Evolutionary conservation across 1,140 invertebrate genomes (phyloP), one percentile per base, ranked within the genome.

Genomic region (Lepidurus packardi): DNA sequence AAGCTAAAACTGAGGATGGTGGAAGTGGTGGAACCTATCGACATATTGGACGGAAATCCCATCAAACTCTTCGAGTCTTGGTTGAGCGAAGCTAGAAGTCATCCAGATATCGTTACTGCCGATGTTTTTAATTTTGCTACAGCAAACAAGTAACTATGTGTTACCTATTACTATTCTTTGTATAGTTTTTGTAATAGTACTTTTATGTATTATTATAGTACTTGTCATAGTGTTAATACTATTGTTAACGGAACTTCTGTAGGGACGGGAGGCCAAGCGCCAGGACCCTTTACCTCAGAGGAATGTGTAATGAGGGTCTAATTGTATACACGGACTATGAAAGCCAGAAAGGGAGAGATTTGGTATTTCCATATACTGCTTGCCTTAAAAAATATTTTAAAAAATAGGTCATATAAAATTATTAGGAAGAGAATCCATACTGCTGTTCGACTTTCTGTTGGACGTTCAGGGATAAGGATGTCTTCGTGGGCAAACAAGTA

Each of bases 401-500:
- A 75, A 42, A 10, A 43, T 43, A 75, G 24, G 16, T 75, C 11
- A 7, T 21, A 75, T 3, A 75, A 7, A n/a, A n/a, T 44, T 75
- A 7, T 44, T 45, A 77, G 75, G 75, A 77, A 10, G 75, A 77
- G 44, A 77, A 77, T 45, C 75, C 75, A 5, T 43, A n/a, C 16
- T 77, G 75, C 43, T 77, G 43, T 43, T 43, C 75, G 42, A 47
- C 43, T 43, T 77, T 77, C 75, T 77, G 75, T 45, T 77, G 75
- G 75, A 16, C 47, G 21, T 41, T 16, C 34, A 77, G 47, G 16
- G 75, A 77, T 21, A 47, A 21, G 42, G 75, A 77, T 44, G 6
- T 16, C 34, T 77, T 43, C 43, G 13, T 45, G 43, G 75, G 34
- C 42, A 77, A 45, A 42, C 75, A 77, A 47, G 75, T 77, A 25